These are phyloP conservation scores for Tadarida brasiliensis DNA, from an alignment of 2,797 vertebrate genomes.

Conservation along the genomic window DNA sequence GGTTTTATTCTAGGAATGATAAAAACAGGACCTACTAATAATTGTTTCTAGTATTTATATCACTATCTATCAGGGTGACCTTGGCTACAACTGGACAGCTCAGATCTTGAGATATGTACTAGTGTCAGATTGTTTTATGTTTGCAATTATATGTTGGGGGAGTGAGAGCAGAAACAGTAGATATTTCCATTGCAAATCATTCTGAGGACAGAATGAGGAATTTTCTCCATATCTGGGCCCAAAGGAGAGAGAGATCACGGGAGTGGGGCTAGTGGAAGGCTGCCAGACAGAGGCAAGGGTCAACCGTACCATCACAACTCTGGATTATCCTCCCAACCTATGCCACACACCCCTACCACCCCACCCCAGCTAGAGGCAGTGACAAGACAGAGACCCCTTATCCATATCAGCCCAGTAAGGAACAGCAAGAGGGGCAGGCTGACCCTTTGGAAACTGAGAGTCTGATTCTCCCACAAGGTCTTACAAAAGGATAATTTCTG, in stretches of 20 bases:
- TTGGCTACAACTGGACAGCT: neutral
- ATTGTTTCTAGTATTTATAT: neutral
- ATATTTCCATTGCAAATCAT: conserved; percentile 7
- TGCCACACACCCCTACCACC: neutral
- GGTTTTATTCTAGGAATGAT: conserved; percentile 21
- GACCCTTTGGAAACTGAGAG: neutral
- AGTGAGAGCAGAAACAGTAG: neutral
- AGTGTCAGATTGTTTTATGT: conserved; percentile 61
- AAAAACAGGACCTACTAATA: neutral
- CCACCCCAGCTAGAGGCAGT: neutral
- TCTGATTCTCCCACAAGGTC: neutral
- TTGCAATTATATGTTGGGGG: conserved; percentile 29
- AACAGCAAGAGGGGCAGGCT: neutral
- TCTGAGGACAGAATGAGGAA: neutral
- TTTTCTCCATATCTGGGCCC: neutral
- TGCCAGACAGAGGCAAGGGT: neutral
- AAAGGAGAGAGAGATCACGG: conserved; percentile 25
- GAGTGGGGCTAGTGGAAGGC: neutral
- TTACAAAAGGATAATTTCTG: neutral
- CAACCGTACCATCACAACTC: neutral
- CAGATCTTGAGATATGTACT: neutral
- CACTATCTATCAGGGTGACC: conserved; percentile 35
- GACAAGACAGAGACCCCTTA: neutral
- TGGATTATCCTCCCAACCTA: neutral
- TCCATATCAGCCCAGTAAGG: neutral